Conservation (phyloP, 2,113 vertebrate genomes). For the Petrocephalus zakoni region DNA sequence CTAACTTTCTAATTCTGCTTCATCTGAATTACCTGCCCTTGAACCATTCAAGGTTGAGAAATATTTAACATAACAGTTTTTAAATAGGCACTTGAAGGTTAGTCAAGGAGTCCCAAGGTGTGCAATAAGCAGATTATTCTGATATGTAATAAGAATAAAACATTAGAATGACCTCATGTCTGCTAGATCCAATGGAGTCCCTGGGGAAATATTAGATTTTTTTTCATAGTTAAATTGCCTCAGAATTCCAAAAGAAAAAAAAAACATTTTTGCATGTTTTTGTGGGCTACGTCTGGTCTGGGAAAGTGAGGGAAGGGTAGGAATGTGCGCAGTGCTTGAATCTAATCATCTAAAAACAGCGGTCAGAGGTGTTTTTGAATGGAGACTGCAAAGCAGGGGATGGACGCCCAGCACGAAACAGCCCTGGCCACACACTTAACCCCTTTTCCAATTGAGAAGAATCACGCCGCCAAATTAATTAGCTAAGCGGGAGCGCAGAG, state of each 20-base stretch:
- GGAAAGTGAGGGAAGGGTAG: background rate
- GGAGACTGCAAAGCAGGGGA: background rate
- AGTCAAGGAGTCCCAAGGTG: slow-evolving; percentile 12
- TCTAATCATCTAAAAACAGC: background rate
- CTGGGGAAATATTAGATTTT: slow-evolving; percentile 3
- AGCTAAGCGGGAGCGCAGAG: background rate
- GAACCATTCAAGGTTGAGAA: slow-evolving; percentile 35
- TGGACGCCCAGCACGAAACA: background rate
- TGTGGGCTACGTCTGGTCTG: background rate
- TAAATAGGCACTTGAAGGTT: slow-evolving; percentile 22
- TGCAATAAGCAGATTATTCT: slow-evolving; percentile 18
- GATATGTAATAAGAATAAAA: slow-evolving; percentile 19
- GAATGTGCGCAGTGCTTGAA: background rate
- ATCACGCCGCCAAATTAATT: background rate
- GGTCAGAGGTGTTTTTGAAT: background rate
- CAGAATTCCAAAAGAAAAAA: background rate
- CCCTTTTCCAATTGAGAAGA: background rate
- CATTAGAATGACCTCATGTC: slow-evolving; percentile 23
- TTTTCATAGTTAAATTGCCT: background rate
- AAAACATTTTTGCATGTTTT: background rate
- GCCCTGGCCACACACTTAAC: background rate
- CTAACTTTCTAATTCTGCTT: slow-evolving; percentile 39
- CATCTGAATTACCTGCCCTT: slow-evolving; percentile 39
- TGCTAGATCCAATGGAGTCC: slow-evolving; percentile 3
- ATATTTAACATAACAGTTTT: slow-evolving; percentile 45